phyloP scores from a whole-genome alignment of 2,113 vertebrate genomes.

The Pseudorhombus dupliciocellatus region DNA sequence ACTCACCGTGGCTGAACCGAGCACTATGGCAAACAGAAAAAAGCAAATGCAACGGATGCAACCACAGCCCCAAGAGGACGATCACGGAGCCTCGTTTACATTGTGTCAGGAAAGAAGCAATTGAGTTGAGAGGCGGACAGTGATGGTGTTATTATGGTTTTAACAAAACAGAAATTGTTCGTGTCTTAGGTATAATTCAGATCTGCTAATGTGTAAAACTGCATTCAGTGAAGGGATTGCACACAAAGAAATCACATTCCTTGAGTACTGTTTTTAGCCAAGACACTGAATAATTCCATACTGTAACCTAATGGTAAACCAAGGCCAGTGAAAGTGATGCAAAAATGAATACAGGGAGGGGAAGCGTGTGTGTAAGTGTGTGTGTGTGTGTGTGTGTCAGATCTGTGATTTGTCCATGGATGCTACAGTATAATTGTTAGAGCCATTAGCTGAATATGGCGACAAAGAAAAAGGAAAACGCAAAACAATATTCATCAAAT shows the following conservation, averaged over 20 bases:
- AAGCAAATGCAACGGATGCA: conserved; percentile 40
- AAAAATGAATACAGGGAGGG: conserved; percentile 20
- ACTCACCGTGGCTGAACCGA: conserved; percentile 19
- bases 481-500: neutral
- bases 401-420: neutral
- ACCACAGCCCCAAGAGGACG: conserved; percentile 32
- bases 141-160: conserved; percentile 19
- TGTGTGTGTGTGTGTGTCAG: conserved; percentile 1
- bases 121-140: neutral
- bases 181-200: conserved; percentile 14
- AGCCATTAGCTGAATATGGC: neutral
- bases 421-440: neutral
- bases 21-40: conserved; percentile 12
- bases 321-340: conserved; percentile 20
- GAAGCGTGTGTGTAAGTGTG: neutral
- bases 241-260: neutral
- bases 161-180: conserved; percentile 25
- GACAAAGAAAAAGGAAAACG: neutral
- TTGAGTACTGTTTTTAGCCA: conserved; percentile 33
- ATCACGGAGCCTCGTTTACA: conserved; percentile 35
- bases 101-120: conserved; percentile 5
- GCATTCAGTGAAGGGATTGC: conserved; percentile 1
- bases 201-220: neutral
- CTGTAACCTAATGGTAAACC: conserved; percentile 21
- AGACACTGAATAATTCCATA: conserved; percentile 42